Base-by-base conservation (phyloP, 2,113 vertebrate genomes). In the Megaceryle torquata region DNA sequence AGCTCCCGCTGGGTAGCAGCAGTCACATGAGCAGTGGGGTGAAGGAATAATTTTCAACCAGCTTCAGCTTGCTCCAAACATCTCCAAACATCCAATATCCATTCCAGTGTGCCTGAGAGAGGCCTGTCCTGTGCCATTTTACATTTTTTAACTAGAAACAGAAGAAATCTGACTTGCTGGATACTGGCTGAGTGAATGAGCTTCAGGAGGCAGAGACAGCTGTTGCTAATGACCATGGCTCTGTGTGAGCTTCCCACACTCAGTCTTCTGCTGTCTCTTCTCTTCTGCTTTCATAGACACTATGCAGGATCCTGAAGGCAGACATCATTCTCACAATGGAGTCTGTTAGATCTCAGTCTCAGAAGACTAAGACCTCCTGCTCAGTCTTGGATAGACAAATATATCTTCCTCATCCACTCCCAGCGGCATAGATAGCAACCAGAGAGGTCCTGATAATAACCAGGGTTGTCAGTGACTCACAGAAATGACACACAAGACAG, bases 141-240 rank as follows among this genome's bases (percentile, higher is more conserved):
- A 26, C 8, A 25, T 35, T 44, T 59, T 84, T 61, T 46, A 69
- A 21, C 19, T 28, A 43, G 15, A 70, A 82, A 39, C n/a, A 20
- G 2, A 6, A 75, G 14, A 85, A 67, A 82, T 71, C 10, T 29
- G 5, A 16, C 5, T 71, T 68, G 4, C 13, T 76, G 41, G 17
- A 9, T 53, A 26, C 29, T 39, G 24, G 3, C 3, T 2, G 9
- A 79, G 17, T 44, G 22, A 59, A 72, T 13, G 15, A 76, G 18
- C 6, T 54, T 9, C 46, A 63, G 31, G 19, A 7, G n/a, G 15
- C 37, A 37, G 37, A 37, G 37, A 37, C n/a, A 75, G 20, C 2
- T 7, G 15, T 20, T 0, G 0, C 13, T 63, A 71, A 12, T 5
- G 17, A 4, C 20, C 21, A 28, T 8, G 22, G 7, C 15, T 88